Percentiles rank a stretch among this genome's conserved stretches.
Conservation (phyloP, 2,888 invertebrate genomes). For the Prosopocoilus inquinatus region DNA sequence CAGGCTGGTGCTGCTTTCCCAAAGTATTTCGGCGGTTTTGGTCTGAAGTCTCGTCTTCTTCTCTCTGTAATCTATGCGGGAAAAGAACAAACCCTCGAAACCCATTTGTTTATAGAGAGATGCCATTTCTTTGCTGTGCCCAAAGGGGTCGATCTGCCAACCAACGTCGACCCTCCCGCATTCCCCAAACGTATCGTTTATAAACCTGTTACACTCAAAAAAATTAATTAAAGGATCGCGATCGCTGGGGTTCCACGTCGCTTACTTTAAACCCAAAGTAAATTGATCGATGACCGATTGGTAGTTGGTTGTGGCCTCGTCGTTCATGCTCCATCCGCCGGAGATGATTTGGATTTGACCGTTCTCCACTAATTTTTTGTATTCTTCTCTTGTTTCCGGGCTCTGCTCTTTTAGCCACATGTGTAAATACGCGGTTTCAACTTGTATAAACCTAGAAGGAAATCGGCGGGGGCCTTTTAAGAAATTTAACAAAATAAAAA, state of each 20-base stretch:
- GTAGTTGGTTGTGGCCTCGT: constrained; percentile 67
- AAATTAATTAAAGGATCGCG: too few relatives aligned
- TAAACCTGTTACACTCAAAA: constrained; percentile 41
- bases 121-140: constrained; percentile 74
- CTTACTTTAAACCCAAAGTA: constrained; percentile 64
- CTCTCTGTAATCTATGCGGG: constrained; percentile 80
- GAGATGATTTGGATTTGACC: constrained; percentile 61
- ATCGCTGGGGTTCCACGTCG: background rate
- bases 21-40: constrained; percentile 73
- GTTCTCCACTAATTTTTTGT: constrained; percentile 59
- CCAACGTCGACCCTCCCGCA: constrained; percentile 74
- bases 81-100: constrained; percentile 81
- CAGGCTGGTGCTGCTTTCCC: constrained; percentile 68
- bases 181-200: constrained; percentile 67
- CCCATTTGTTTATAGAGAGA: constrained; percentile 75
- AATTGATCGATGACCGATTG: constrained; percentile 70
- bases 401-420: constrained; percentile 76
- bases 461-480: background rate
- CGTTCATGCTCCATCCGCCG: constrained; percentile 62
- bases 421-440: constrained; percentile 77
- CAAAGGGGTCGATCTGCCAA: constrained; percentile 88
- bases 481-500: background rate
- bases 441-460: constrained; percentile 68
- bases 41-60: constrained; percentile 57
- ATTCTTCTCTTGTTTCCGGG: constrained; percentile 54